Evolutionary conservation across 2,113 vertebrate genomes (phyloP), one percentile per base, ranked within the genome.

Genomic region (Phylloscopus trochiloides): DNA sequence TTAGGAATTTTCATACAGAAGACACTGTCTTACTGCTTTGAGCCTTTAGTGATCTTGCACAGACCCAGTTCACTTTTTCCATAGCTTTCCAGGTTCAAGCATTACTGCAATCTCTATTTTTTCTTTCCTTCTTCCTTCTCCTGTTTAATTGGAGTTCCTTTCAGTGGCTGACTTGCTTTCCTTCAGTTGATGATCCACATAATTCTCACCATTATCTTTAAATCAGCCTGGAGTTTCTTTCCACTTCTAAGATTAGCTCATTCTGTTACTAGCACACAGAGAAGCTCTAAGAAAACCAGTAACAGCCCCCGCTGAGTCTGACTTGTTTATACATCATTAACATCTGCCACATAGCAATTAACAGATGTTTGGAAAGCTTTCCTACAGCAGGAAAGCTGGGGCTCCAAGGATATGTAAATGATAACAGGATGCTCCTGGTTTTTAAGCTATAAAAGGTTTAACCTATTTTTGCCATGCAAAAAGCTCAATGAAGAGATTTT

Each of bases 341-440:
- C 92, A 96, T 95, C 90, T 95, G 91, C 50, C 92, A 94, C 86
- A 86, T 6, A 92, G 88, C 94, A 92, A 94, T 96, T 94, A 95
- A 96, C 95, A 96, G 96, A 92, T 67, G 92, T 96, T 94, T 90
- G 88, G 67, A 84, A 95, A 88, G 59, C 81, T 77, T 93, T 90
- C 42, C 38, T 90, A 58, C 55, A 88, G 91, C 63, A 92, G 79
- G n/a, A n/a, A n/a, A n/a, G n/a, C n/a, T n/a, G n/a, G 63, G 50
- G 63, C 82, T 95, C 63, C 62, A 66, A 61, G 66, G 24, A 25
- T 68, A 65, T 31, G 28, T 42, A 92, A 76, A 38, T 34, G 54
- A 43, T 86, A 96, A 93, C 50, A 92, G 29, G 66, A 93, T 50
- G 47, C 63, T 95, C 34, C 72, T 73, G 32, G 38, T 68, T 90